Evolutionary conservation across 1,140 invertebrate species (phyloP), one percentile per base, ranked within the genome.

Genomic region (Drosophila elegans): DNA sequence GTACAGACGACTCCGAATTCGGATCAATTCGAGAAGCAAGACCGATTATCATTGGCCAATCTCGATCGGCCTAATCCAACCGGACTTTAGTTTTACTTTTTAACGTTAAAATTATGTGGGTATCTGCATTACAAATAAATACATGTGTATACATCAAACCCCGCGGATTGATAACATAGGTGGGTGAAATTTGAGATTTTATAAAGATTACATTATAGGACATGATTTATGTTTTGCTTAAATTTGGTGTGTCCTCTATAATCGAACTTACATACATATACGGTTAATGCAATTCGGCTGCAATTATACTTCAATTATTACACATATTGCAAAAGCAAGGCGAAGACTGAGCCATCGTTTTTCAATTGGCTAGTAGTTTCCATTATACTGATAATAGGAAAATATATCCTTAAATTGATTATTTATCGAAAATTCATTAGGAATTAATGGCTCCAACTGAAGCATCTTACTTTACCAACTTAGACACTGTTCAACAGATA

Each of bases 311-410:
- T 48, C 73, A 76, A 66, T 76, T 76, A 75, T 29, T 13, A 57
- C 27, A 74, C 36, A 52, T 77, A 69, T 77, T 76, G 46, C 49
- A 71, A 69, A 25, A 53, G 74, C 55, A 78, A 78, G 74, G 74
- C 74, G 48, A 78, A 78, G 75, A 78, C 75, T 78, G 75, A 78
- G 74, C 56, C 75, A 67, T 32, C 39, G 38, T 78, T 62, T 59
- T 39, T 39, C 25, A 63, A 71, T 72, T 71, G 74, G 74, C 74
- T 78, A 55, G 62, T 68, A 69, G 48, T 21, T 74, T 74, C 29
- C 69, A 63, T 27, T 49, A 56, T 41, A 74, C 38, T 25, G 55
- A 74, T 29, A 16, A 55, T 74, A 74, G 72, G 29, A 55, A 41
- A 74, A 74, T 76, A 74, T 74, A 76, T 68, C 39, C 46, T 38